phyloP scores from a whole-genome alignment of 2,888 invertebrate species.

The Punctoribates punctum region DNA sequence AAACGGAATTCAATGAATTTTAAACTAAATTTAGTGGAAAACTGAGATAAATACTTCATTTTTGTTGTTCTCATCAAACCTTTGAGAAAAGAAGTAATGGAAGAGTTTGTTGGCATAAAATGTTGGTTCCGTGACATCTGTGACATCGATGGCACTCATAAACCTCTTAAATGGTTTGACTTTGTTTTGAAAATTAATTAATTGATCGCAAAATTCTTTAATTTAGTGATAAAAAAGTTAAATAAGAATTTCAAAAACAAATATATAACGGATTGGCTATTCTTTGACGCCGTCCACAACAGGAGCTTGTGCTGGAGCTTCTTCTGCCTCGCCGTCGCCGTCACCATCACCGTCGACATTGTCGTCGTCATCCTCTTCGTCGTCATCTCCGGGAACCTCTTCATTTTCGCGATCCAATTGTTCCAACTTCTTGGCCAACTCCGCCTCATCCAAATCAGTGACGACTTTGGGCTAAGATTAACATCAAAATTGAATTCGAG shows the following conservation, averaged over 20 bases:
- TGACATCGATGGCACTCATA: too few species aligned
- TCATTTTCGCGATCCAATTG: constrained; percentile 88
- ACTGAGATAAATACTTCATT: too few species aligned
- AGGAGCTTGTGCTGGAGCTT: too few species aligned
- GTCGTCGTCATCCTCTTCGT: constrained; percentile 53
- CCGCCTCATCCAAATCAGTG: constrained; percentile 95
- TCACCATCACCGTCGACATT: constrained; percentile 45
- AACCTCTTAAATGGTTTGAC: background rate
- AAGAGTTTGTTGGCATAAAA: too few species aligned
- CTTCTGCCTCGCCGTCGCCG: background rate
- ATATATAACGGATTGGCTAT: background rate
- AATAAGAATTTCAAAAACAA: constrained; percentile 2
- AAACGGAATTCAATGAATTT: too few species aligned
- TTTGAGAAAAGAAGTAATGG: too few species aligned
- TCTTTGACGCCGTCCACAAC: too few species aligned
- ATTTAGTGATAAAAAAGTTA: background rate
- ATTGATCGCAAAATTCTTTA: constrained; percentile 4
- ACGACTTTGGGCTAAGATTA: constrained; percentile 82
- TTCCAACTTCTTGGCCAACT: constrained; percentile 87
- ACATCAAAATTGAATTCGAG: background rate
- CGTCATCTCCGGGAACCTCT: constrained; percentile 74
- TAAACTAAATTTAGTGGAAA: too few species aligned
- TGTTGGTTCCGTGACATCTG: too few species aligned
- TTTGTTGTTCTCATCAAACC: too few species aligned
- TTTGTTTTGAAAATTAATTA: background rate